Percentiles rank a stretch among this genome's conserved stretches.
Evolutionary conservation across 1,140 invertebrate species (phyloP).

Genomic region (Stenopsyche tienmushanensis): DNA sequence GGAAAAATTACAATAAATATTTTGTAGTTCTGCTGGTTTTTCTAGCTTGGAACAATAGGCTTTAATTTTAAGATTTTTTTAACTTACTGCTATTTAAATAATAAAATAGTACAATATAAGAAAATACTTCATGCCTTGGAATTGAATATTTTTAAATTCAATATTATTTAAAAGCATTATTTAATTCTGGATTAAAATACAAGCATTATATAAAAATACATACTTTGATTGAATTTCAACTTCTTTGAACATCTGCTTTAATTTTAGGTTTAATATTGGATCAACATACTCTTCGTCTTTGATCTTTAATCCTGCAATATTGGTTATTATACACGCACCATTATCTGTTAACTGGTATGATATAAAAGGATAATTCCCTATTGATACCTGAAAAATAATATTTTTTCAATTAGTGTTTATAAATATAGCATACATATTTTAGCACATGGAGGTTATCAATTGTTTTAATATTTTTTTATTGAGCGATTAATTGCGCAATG

Average conservation of each 20-base stretch:
- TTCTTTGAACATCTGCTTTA: conserved; percentile 83
- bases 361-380: conserved; percentile 84
- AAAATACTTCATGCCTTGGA: too few species aligned
- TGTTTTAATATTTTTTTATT: too few species aligned
- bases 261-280: conserved; percentile 64
- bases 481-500: too few species aligned
- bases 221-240: conserved; percentile 93
- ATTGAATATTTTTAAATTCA: too few species aligned
- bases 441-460: too few species aligned
- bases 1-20: too few species aligned
- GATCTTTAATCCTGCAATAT: conserved; percentile 63
- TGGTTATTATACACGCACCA: conserved; percentile 74
- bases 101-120: too few species aligned
- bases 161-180: background rate
- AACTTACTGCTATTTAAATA: too few species aligned
- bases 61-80: too few species aligned
- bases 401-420: background rate
- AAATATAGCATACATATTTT: conserved; percentile 6
- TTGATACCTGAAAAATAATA: conserved; percentile 72
- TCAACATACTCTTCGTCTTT: conserved; percentile 64
- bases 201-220: conserved; percentile 43
- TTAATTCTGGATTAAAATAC: conserved; percentile 3
- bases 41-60: too few species aligned
- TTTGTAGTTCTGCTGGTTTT: too few species aligned
- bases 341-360: conserved; percentile 78